Conservation (phyloP, 2,797 vertebrate genomes). For the Cephalopachus bancanus region DNA sequence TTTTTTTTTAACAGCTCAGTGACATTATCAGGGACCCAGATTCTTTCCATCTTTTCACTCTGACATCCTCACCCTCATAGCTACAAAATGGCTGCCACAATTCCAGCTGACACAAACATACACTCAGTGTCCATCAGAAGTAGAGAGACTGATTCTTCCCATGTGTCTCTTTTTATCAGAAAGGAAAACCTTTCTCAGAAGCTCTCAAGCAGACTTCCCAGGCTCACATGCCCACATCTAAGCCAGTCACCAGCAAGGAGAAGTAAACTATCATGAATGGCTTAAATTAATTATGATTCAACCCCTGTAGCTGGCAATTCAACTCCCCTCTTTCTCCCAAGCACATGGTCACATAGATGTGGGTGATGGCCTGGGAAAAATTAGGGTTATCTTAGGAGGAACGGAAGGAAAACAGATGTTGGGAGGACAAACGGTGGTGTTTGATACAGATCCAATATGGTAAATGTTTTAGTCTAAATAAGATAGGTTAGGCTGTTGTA, state of each 20-base stretch:
- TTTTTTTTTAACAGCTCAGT: slow-evolving; percentile 41
- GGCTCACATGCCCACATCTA: neutral
- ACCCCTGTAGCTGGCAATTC: neutral
- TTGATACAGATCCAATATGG: neutral
- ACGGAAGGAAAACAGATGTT: neutral
- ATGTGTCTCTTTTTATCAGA: neutral
- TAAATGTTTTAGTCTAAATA: neutral
- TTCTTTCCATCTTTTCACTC: neutral
- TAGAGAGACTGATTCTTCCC: slow-evolving; percentile 15
- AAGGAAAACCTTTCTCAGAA: slow-evolving; percentile 35
- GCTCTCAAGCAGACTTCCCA: neutral
- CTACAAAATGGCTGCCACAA: neutral
- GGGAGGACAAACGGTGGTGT: neutral
- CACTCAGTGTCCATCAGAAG: neutral
- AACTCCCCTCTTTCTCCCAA: neutral
- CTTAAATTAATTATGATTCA: slow-evolving; percentile 29
- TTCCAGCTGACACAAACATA: neutral
- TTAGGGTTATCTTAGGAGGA: neutral
- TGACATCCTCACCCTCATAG: neutral
- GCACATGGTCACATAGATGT: neutral
- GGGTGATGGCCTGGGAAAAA: neutral
- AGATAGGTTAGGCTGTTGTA: neutral
- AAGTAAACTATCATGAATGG: neutral
- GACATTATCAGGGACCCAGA: neutral
- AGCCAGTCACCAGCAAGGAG: neutral